Evolutionary conservation across 92 coral and sea anemone genomes (phyloP), one percentile per base, ranked within the genome.

Genomic region (Hydrozoanthus gracilis): DNA sequence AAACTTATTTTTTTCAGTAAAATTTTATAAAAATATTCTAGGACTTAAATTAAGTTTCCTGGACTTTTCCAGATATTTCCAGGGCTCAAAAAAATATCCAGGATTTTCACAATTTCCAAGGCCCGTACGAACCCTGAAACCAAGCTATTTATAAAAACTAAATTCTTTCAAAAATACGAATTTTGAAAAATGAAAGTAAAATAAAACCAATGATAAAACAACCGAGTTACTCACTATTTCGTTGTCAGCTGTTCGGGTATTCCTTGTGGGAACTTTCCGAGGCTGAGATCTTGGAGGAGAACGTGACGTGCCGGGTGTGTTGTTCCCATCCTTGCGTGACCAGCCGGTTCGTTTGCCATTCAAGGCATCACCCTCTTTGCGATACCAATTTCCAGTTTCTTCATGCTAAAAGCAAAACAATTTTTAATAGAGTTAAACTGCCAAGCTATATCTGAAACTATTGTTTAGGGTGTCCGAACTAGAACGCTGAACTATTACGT

Each of bases 331-430:
- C 68, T 77, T 77, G 67, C 65, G 48, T 77, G 50, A 77, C 48
- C 18, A 15, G 13, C 47, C 10, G 17, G 47, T 4, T 39, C 11
- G 52, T 50, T 55, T 77, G 8, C 50, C 50, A 17, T 39, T 8
- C 3, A 50, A 39, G 14, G 68, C 14, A 46, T 77, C 82, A 39
- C 14, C 82, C 48, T 77, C 56, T 61, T 77, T 77, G 15, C 82
- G 82, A 44, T 77, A 77, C 82, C 82, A 77, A 18, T 77, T 77
- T 54, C 82, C 82, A 2, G 64, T 55, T 55, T 77, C 82, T 55
- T 20, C 82, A 14, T 60, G 15, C 82, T 77, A 6, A 3, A 66
- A 66, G 44, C 6, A 66, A 66, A 66, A 3, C 8, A 16, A 66
- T 20, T 66, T 17, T 10, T 1, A 66, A 66, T 0, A 66, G 27